phyloP scores from a whole-genome alignment of 2,797 vertebrate species.

The Poecilia picta region DNA sequence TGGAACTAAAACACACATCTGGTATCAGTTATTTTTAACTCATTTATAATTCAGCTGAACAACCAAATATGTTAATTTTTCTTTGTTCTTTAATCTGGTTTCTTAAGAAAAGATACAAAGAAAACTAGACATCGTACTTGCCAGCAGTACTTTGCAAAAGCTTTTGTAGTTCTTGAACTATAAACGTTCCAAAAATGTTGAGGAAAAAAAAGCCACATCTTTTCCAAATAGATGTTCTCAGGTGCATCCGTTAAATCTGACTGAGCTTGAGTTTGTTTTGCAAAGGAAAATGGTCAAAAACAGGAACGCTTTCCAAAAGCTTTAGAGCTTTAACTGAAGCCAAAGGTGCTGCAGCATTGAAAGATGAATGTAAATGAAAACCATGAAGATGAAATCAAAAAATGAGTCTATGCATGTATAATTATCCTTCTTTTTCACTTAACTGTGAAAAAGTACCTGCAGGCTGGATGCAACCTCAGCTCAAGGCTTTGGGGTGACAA shows the following conservation, averaged over 20 bases:
- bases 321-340: neutral
- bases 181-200: too few species aligned
- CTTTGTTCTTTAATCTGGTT: neutral
- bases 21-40: neutral
- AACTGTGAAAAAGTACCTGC: neutral
- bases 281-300: neutral
- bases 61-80: neutral
- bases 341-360: neutral
- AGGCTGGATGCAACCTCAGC: neutral
- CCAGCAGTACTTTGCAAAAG: neutral
- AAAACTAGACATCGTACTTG: neutral
- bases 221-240: neutral
- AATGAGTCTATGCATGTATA: neutral
- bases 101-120: neutral
- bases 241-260: neutral
- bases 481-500: neutral
- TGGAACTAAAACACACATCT: neutral
- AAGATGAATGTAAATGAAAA: neutral
- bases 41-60: neutral
- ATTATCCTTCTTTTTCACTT: neutral
- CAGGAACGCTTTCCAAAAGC: neutral
- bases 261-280: neutral
- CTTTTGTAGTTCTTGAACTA: neutral
- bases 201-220: neutral
- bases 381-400: neutral